Evolutionary conservation across 2,888 invertebrate genomes (phyloP).

Genomic region (Napeogenes inachia): DNA sequence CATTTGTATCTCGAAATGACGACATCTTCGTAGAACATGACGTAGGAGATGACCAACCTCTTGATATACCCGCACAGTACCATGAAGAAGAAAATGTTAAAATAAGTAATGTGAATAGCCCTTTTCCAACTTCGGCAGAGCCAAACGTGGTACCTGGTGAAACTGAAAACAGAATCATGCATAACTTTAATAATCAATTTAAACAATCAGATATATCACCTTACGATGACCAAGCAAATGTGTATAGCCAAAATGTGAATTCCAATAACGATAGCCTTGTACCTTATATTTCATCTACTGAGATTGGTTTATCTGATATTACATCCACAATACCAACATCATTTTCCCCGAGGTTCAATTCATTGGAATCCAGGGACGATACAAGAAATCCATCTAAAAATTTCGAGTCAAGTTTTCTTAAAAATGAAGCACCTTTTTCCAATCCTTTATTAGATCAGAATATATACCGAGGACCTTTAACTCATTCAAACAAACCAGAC

Average conservation of each 20-base stretch:
- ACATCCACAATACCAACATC: neutral
- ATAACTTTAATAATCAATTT: no score
- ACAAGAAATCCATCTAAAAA: neutral
- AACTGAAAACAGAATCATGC: no score
- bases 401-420: neutral
- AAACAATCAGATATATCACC: neutral
- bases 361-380: neutral
- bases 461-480: neutral
- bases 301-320: neutral
- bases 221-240: neutral
- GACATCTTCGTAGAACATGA: slow-evolving; percentile 23
- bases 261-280: neutral
- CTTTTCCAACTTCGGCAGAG: neutral
- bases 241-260: neutral
- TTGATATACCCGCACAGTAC: neutral
- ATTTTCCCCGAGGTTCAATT: neutral
- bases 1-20: slow-evolving; percentile 32
- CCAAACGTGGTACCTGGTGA: no score
- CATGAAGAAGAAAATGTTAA: neutral
- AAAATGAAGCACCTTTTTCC: neutral
- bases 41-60: slow-evolving; percentile 13
- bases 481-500: neutral
- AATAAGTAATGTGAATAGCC: neutral
- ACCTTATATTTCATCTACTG: neutral
- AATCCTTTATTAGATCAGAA: neutral